phyloP scores from a whole-genome alignment of 2,113 vertebrate species.

The Pycnonotus jocosus region DNA sequence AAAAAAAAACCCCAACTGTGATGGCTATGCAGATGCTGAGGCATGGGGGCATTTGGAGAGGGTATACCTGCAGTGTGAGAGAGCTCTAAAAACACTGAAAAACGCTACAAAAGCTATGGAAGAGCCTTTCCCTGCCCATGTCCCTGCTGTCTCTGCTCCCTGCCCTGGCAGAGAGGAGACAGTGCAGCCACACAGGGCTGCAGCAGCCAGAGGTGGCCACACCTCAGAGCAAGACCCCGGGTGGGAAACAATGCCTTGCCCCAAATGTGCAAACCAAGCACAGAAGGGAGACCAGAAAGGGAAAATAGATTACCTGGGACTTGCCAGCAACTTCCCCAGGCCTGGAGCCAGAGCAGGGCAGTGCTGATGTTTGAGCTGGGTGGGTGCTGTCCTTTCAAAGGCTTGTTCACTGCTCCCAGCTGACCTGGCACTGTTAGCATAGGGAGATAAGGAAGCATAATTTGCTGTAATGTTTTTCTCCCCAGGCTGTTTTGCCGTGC shows the following conservation, averaged over 20 bases:
- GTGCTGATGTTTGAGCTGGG: not conserved
- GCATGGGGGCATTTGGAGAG: not conserved
- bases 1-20: rapidly evolving
- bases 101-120: rapidly evolving
- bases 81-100: rapidly evolving
- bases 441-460: constrained; percentile 42
- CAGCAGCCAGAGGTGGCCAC: rapidly evolving
- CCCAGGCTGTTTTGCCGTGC: constrained; percentile 3
- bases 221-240: not conserved
- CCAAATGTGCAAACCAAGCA: not conserved
- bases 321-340: not conserved
- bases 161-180: not conserved
- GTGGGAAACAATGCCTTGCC: not conserved
- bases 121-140: not conserved
- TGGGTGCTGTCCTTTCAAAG: not conserved
- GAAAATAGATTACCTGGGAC: not conserved
- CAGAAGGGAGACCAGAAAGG: not conserved
- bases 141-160: not conserved
- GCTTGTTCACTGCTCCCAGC: not conserved
- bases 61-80: not conserved
- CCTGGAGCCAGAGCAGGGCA: not conserved
- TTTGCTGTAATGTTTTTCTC: constrained; percentile 46
- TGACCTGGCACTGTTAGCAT: not conserved
- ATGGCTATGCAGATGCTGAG: not conserved
- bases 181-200: not conserved